These are phyloP conservation scores for Aviceda subcristata DNA, from an alignment of 2,113 vertebrate genomes.

Conservation along the genomic window DNA sequence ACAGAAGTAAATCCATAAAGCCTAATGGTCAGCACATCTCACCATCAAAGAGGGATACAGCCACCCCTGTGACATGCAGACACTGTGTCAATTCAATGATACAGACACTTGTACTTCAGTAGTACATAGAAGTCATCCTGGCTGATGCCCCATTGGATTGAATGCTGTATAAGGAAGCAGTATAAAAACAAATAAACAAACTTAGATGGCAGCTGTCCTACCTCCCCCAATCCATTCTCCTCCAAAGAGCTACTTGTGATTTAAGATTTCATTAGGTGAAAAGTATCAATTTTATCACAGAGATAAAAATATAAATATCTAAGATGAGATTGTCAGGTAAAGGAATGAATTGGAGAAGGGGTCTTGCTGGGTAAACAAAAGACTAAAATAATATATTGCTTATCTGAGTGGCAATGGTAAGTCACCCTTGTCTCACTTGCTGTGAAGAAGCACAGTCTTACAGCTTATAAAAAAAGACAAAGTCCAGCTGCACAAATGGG, in stretches of 20 bases:
- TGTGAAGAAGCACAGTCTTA: background rate
- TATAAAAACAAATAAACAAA: background rate
- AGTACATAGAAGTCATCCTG: background rate
- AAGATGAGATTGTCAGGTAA: background rate
- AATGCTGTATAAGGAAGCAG: background rate
- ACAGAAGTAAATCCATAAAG: background rate
- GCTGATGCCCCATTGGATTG: accelerated
- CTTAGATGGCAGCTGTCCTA: background rate
- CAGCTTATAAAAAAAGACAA: background rate
- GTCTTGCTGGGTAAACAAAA: background rate
- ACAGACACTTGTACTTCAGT: background rate
- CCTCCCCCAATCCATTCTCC: too few species aligned
- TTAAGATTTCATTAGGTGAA: background rate
- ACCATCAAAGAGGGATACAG: background rate
- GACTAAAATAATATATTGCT: background rate
- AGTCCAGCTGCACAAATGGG: background rate
- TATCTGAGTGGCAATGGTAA: background rate
- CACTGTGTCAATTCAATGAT: background rate
- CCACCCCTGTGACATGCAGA: background rate
- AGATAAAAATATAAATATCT: background rate
- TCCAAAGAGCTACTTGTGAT: background rate
- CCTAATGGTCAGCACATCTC: background rate
- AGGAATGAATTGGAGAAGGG: background rate
- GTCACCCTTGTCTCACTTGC: background rate
- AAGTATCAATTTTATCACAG: background rate